Conservation (phyloP, 2,797 vertebrate species). For the Rhinoraja longicauda region DNA sequence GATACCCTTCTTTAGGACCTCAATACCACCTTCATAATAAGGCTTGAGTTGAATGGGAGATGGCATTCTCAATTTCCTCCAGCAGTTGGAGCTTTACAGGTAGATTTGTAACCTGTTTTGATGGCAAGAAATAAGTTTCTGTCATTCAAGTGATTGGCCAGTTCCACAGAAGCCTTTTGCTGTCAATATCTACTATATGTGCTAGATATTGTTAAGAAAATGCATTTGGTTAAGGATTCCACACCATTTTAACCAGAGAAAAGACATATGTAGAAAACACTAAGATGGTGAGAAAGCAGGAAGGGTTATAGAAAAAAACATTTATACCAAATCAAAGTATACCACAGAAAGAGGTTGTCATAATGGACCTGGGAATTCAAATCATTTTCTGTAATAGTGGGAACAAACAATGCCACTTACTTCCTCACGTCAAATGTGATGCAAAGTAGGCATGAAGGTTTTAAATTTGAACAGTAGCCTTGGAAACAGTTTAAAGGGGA, state of each 20-base stretch:
- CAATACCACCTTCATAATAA: background rate
- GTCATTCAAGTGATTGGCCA: background rate
- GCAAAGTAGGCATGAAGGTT: background rate
- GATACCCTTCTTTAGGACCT: background rate
- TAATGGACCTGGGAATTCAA: background rate
- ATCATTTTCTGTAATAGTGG: background rate
- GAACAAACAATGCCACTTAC: background rate
- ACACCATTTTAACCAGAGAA: background rate
- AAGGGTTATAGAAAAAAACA: background rate
- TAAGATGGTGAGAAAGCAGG: background rate
- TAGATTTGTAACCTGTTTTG: background rate
- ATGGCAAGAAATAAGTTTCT: background rate
- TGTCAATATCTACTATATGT: background rate
- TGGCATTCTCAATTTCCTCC: background rate
- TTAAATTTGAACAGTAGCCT: background rate
- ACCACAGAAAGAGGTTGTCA: background rate
- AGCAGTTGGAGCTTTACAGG: too few species aligned
- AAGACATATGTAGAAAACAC: too few species aligned
- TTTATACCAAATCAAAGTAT: background rate
- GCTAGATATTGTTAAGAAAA: background rate
- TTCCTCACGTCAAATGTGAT: background rate
- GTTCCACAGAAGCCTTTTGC: background rate
- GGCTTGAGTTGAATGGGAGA: background rate
- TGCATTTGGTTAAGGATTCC: background rate
- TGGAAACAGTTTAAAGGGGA: background rate